These are phyloP conservation scores for Cyaniris semiargus DNA, from an alignment of 2,888 invertebrate genomes.

Conservation along the genomic window DNA sequence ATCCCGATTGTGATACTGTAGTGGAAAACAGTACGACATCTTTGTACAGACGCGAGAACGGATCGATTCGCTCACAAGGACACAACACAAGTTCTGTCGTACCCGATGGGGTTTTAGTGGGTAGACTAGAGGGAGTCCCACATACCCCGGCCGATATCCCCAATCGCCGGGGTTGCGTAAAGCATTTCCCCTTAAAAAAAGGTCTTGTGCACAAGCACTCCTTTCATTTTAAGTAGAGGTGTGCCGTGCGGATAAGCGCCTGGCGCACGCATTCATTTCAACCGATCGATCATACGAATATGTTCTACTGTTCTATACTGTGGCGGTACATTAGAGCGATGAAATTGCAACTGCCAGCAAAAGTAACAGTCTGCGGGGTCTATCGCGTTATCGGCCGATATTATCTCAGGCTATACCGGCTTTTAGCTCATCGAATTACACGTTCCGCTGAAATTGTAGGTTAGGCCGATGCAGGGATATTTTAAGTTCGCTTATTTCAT, in stretches of 20 bases:
- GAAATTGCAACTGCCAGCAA: conserved; percentile 35
- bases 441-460: conserved; percentile 22
- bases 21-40: not conserved
- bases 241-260: not conserved
- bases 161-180: no score
- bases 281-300: not conserved
- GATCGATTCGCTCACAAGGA: no score
- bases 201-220: not conserved
- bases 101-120: no score
- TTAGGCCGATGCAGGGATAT: not conserved
- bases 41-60: not conserved
- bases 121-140: no score
- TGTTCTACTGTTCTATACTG: not conserved
- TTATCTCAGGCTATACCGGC: conserved; percentile 16
- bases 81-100: no score
- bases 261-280: not conserved
- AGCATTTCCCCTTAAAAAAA: no score
- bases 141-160: no score
- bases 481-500: conserved; percentile 10
- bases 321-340: conserved; percentile 37
- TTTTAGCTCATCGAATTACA: conserved; percentile 30
- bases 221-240: not conserved
- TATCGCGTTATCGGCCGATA: conserved; percentile 22
- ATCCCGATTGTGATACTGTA: conserved; percentile 23
- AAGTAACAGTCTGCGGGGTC: conserved; percentile 26